These are phyloP conservation scores for Terebella lapidaria DNA, from an alignment of 2,888 invertebrate genomes.

Conservation along the genomic window DNA sequence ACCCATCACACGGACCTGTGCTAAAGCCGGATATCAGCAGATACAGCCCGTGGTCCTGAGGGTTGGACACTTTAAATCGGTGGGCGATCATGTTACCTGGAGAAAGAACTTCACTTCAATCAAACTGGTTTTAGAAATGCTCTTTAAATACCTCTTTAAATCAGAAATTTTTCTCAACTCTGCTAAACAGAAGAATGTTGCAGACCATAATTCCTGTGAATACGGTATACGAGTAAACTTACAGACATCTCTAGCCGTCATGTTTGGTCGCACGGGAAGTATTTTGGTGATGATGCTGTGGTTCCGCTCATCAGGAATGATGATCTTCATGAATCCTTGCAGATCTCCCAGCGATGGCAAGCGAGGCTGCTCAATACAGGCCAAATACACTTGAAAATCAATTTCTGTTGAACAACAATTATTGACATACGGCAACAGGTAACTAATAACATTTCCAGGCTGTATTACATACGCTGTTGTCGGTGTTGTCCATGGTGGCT, in stretches of 20 bases:
- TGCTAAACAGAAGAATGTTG: too few relatives aligned
- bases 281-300: conserved; percentile 86
- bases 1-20: too few relatives aligned
- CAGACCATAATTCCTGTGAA: too few relatives aligned
- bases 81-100: conserved; percentile 74
- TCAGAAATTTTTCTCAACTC: too few relatives aligned
- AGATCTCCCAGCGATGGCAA: conserved; percentile 12
- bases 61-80: conserved; percentile 90
- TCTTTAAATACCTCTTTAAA: too few relatives aligned
- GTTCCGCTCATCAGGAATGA: conserved; percentile 88
- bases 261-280: conserved; percentile 86
- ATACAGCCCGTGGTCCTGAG: conserved; percentile 91
- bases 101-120: conserved; percentile 5
- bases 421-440: too few relatives aligned
- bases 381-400: neutral
- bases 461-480: neutral
- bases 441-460: neutral
- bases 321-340: conserved; percentile 76
- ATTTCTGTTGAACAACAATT: neutral
- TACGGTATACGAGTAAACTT: too few relatives aligned
- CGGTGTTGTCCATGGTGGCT: conserved; percentile 2
- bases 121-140: neutral
- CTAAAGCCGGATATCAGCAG: conserved; percentile 85
- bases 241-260: conserved; percentile 87
- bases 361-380: neutral